A percentile compares a stretch with the other conserved stretches of the same genome.
These are phyloP conservation scores for Dolomedes plantarius DNA, from an alignment of 2,888 invertebrate species.

Conservation along the genomic window DNA sequence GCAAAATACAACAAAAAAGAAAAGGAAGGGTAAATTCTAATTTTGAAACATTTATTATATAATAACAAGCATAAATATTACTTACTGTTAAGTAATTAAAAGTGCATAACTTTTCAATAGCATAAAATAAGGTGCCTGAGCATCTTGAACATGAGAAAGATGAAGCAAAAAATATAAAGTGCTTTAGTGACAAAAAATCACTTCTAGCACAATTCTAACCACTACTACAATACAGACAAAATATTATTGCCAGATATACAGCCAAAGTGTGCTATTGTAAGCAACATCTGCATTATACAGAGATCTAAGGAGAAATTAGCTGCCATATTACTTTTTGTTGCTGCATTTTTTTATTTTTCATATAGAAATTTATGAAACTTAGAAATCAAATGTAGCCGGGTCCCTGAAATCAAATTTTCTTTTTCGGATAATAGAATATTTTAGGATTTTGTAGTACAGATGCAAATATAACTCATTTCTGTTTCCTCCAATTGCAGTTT, in stretches of 20 bases:
- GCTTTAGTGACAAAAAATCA: slow-evolving; percentile 18
- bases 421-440: too few species aligned
- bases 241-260: slow-evolving; percentile 72
- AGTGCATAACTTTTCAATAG: neutral
- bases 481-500: too few species aligned
- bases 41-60: too few species aligned
- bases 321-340: slow-evolving; percentile 35
- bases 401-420: slow-evolving; percentile 12
- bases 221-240: slow-evolving; percentile 56
- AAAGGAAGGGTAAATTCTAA: too few species aligned
- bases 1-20: too few species aligned
- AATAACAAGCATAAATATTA: neutral
- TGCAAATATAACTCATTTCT: too few species aligned
- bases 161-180: slow-evolving; percentile 21
- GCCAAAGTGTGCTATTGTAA: slow-evolving; percentile 68
- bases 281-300: slow-evolving; percentile 66
- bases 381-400: slow-evolving; percentile 33
- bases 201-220: slow-evolving; percentile 44
- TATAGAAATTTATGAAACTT: neutral
- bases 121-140: slow-evolving; percentile 57
- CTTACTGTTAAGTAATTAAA: too few species aligned
- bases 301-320: slow-evolving; percentile 59
- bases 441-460: too few species aligned
- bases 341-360: neutral
- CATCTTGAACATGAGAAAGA: slow-evolving; percentile 39